A percentile compares a stretch with the other conserved stretches of the same genome.
Evolutionary conservation across 2,888 invertebrate species (phyloP).

Genomic region (Pachycephus smyrnensis): DNA sequence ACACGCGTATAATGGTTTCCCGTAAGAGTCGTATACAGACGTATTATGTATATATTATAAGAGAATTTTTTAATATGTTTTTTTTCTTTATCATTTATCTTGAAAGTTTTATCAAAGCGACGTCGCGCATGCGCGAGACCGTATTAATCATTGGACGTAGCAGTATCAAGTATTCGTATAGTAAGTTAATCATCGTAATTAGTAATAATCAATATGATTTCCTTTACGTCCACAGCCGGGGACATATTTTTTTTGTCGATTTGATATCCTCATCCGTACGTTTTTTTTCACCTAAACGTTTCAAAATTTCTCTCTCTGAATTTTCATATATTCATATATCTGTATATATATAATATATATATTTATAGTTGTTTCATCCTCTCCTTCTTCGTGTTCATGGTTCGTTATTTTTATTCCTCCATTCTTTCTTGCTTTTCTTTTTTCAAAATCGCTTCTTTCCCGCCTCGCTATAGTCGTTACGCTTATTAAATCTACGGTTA

Average conservation of each 20-base stretch:
- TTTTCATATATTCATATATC: not conserved
- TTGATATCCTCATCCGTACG: not conserved
- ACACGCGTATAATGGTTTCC: slow-evolving; percentile 38
- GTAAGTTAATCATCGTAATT: not conserved
- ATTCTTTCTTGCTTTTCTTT: not conserved
- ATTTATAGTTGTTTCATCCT: slow-evolving; percentile 1
- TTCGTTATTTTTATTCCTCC: not conserved
- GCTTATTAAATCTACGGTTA: slow-evolving; percentile 48
- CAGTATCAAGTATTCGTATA: not conserved
- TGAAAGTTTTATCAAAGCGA: not conserved
- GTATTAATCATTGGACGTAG: slow-evolving; percentile 1
- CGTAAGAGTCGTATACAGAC: slow-evolving; percentile 50
- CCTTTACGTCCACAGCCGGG: slow-evolving; percentile 32
- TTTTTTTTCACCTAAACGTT: not conserved
- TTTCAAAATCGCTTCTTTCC: not conserved
- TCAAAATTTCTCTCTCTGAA: not conserved
- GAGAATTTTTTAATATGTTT: slow-evolving; percentile 13
- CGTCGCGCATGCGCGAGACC: not conserved
- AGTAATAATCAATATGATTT: not conserved
- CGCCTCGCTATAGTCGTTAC: slow-evolving; percentile 2
- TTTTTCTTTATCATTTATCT: slow-evolving; percentile 1
- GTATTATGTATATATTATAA: slow-evolving; percentile 27
- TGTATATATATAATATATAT: slow-evolving; percentile 9
- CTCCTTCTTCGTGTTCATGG: not conserved
- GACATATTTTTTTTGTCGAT: slow-evolving; percentile 13